A percentile compares a stretch with the other conserved stretches of the same genome.
Evolutionary conservation across 2,888 invertebrate genomes (phyloP).

Genomic region (Argynnis bischoffii): DNA sequence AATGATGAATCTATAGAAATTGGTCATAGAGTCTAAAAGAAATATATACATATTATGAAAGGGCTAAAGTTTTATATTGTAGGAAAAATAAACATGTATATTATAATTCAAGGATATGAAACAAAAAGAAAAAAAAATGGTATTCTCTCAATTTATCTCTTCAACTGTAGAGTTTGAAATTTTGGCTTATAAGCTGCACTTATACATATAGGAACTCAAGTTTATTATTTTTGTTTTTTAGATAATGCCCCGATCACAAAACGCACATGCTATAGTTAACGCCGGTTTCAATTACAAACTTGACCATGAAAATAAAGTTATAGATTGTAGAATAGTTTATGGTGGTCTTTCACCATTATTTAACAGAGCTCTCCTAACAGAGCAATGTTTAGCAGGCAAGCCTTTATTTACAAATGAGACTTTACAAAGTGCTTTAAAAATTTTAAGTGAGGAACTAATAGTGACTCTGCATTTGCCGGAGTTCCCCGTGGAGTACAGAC

Average conservation of each 20-base stretch:
- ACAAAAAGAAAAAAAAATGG: no score
- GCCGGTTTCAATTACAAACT: slow-evolving; percentile 86
- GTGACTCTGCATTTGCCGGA: slow-evolving; percentile 69
- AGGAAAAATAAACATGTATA: no score
- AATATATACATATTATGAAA: no score
- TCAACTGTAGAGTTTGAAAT: no score
- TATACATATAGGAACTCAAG: no score
- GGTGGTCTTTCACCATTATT: slow-evolving; percentile 73
- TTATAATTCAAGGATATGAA: no score
- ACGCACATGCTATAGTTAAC: slow-evolving; percentile 88
- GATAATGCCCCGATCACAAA: slow-evolving; percentile 88
- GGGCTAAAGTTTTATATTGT: no score
- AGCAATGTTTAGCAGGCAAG: slow-evolving; percentile 65
- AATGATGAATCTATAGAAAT: no score
- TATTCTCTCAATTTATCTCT: no score
- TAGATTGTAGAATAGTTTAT: slow-evolving; percentile 73
- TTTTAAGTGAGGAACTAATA: slow-evolving; percentile 50
- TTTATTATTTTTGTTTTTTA: slow-evolving; percentile 50
- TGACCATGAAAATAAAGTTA: slow-evolving; percentile 46
- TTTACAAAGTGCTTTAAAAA: slow-evolving; percentile 56
- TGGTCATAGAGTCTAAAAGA: no score
- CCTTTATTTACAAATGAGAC: slow-evolving; percentile 57
- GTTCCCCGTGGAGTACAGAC: slow-evolving; percentile 80
- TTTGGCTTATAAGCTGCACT: no score
- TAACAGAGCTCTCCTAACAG: slow-evolving; percentile 70